A percentile compares a stretch with the other conserved stretches of the same genome.
Evolutionary conservation across 2,888 invertebrate species (phyloP).

Genomic region (Protonemura montana): DNA sequence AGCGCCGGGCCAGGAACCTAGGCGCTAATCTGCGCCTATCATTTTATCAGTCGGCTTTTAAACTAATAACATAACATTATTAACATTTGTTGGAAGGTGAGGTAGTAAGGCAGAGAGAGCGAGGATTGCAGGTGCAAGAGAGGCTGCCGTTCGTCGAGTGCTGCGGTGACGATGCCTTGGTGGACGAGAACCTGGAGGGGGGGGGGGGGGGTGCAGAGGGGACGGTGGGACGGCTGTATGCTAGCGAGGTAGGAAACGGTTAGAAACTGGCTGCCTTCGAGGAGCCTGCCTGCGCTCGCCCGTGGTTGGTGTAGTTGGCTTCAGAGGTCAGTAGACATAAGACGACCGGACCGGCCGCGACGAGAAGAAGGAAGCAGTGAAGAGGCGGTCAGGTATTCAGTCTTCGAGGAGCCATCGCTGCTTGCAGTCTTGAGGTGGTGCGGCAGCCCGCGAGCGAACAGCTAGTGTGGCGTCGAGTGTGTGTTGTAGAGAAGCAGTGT

Average conservation of each 20-base stretch:
- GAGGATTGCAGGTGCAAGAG: constrained; percentile 24
- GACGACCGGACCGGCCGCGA: neutral
- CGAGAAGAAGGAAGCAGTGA: constrained; percentile 16
- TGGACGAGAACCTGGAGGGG: neutral
- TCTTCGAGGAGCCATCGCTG: constrained; percentile 16
- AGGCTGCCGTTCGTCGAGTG: neutral
- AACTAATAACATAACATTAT: constrained; percentile 13
- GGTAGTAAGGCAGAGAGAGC: neutral
- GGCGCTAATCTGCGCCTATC: constrained; percentile 17
- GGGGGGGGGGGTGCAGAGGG: neutral
- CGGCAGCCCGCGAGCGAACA: neutral
- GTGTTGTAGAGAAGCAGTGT: neutral
- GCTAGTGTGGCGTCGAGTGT: neutral
- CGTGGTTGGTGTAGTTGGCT: neutral
- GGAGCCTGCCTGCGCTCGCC: constrained; percentile 8
- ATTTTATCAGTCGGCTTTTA: constrained; percentile 18
- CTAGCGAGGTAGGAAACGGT: constrained; percentile 15
- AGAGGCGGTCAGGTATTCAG: constrained; percentile 17
- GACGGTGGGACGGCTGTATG: no score
- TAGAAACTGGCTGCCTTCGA: constrained; percentile 20
- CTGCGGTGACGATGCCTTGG: neutral
- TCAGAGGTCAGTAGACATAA: constrained; percentile 21
- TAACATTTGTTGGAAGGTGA: neutral
- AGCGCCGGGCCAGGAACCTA: neutral
- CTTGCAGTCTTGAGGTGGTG: neutral